These are phyloP conservation scores for Panopea generosa DNA, from an alignment of 2,888 invertebrate genomes.

Conservation along the genomic window DNA sequence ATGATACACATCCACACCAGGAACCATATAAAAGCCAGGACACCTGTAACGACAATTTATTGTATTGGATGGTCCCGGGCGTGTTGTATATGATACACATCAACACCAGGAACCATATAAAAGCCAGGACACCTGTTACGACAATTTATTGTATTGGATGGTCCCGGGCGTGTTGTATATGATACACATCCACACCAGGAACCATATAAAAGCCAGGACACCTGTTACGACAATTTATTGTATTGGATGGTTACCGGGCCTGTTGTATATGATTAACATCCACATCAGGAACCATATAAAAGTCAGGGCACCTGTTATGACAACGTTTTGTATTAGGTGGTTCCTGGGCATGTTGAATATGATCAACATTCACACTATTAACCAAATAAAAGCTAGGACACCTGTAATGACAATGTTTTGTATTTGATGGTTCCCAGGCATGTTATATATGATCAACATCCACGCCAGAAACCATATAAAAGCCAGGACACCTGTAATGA, in stretches of 20 bases:
- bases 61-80: too few species aligned
- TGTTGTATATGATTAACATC: slow-evolving; percentile 86
- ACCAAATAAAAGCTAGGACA: slow-evolving; percentile 85
- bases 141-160: too few species aligned
- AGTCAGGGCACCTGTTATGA: slow-evolving; percentile 84
- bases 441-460: slow-evolving; percentile 86
- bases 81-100: too few species aligned
- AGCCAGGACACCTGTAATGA: slow-evolving; percentile 84
- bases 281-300: slow-evolving; percentile 85
- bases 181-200: too few species aligned
- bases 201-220: too few species aligned
- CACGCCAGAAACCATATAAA: slow-evolving; percentile 85
- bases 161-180: too few species aligned
- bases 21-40: too few species aligned
- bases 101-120: too few species aligned
- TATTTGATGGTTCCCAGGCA: slow-evolving; percentile 87
- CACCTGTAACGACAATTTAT: too few species aligned
- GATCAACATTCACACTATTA: slow-evolving; percentile 85
- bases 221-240: too few species aligned
- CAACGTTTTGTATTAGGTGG: slow-evolving; percentile 86
- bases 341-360: slow-evolving; percentile 87
- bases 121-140: too few species aligned
- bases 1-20: too few species aligned
- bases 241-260: slow-evolving; percentile 87
- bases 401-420: slow-evolving; percentile 82